Evolutionary conservation across 2,113 vertebrate genomes (phyloP).

Genomic region (Gallinago undulata): DNA sequence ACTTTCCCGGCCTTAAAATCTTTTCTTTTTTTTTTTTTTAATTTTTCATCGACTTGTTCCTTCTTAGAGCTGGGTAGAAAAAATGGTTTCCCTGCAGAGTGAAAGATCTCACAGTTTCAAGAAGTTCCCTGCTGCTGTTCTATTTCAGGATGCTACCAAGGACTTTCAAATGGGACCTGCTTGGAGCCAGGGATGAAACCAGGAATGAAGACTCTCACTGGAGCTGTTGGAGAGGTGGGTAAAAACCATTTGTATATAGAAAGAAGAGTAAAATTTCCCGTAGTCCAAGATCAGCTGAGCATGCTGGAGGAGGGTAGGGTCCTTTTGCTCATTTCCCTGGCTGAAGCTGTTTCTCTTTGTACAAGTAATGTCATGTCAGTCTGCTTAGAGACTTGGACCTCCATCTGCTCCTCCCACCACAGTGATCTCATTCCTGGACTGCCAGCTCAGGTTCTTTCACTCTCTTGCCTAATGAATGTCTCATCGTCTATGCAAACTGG

Average conservation of each 20-base stretch:
- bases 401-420: not conserved
- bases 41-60: not conserved
- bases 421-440: not conserved
- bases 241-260: not conserved
- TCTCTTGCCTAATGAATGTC: not conserved
- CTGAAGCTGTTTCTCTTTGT: not conserved
- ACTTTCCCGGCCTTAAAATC: not conserved
- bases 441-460: not conserved
- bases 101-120: not conserved
- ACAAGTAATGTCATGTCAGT: not conserved
- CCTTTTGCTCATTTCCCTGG: not conserved
- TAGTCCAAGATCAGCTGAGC: not conserved
- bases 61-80: not conserved
- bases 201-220: not conserved
- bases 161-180: not conserved
- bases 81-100: not conserved
- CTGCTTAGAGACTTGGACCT: not conserved
- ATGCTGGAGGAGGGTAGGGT: not conserved
- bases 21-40: not conserved
- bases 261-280: not conserved
- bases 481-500: not conserved
- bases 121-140: not conserved
- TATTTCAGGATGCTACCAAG: not conserved
- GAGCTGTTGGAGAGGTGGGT: not conserved
- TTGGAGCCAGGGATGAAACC: not conserved